A percentile compares a stretch with the other conserved stretches of the same genome.
These are phyloP conservation scores for Listronotus oregonensis DNA, from an alignment of 1,140 invertebrate species.

Conservation along the genomic window DNA sequence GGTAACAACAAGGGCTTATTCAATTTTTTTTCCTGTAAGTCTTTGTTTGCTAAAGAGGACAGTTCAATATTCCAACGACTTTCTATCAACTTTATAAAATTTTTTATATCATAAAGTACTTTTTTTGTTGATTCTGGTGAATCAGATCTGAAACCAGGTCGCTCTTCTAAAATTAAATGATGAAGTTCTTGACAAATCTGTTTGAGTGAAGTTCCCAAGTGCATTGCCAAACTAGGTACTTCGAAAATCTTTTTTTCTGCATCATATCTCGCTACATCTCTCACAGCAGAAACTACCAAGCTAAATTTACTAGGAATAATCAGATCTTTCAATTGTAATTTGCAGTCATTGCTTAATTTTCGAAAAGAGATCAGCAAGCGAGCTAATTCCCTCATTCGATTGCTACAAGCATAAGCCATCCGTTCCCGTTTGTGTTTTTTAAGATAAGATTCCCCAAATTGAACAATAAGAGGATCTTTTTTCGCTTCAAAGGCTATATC, in stretches of 20 bases:
- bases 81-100: slow-evolving; percentile 27
- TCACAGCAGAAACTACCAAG: slow-evolving; percentile 10
- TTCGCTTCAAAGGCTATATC: slow-evolving; percentile 36
- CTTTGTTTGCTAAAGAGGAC: slow-evolving; percentile 37
- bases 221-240: slow-evolving; percentile 28
- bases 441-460: slow-evolving; percentile 39
- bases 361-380: slow-evolving; percentile 31
- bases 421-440: slow-evolving; percentile 43
- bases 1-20: slow-evolving; percentile 37
- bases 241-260: slow-evolving; percentile 19
- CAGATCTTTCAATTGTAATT: slow-evolving; percentile 21
- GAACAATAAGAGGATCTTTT: slow-evolving; percentile 37
- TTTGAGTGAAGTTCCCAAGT: slow-evolving; percentile 38
- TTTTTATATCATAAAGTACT: slow-evolving; percentile 29
- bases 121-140: slow-evolving; percentile 18
- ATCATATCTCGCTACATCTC: slow-evolving; percentile 33
- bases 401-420: slow-evolving; percentile 33
- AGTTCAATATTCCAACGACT: slow-evolving; percentile 37
- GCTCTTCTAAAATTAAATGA: background rate
- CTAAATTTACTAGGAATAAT: slow-evolving; percentile 27
- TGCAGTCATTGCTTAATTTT: slow-evolving; percentile 11
- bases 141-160: background rate
- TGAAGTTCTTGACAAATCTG: slow-evolving; percentile 22
- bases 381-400: slow-evolving; percentile 39
- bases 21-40: slow-evolving; percentile 37